Evolutionary conservation across 2,888 invertebrate genomes (phyloP), one percentile per base, ranked within the genome.

Genomic region (Antheraea yamamai): DNA sequence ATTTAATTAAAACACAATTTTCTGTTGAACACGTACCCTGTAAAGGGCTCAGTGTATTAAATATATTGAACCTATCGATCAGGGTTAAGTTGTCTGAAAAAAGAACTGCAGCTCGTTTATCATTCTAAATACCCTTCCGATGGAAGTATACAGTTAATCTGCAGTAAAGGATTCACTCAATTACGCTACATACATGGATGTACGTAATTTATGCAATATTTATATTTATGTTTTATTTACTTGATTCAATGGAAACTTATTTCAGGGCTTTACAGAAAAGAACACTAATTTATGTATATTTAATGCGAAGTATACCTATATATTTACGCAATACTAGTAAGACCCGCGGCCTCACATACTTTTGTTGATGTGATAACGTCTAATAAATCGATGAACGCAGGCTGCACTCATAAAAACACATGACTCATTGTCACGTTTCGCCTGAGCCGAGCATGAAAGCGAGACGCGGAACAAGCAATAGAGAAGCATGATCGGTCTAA

Each of bases 101-200:
- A 82, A 82, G 79, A 79, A 81, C 81, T 79, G 79, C 75, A 73
- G 66, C 74, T 81, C 83, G 80, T 86, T 85, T 81, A 87, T 86
- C 85, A 86, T 83, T 82, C 76, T 75, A 77, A 80, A 82, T 79
- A 81, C 80, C 79, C 81, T 39, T 70, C 70, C 73, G 30, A 76
- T 78, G 80, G 79, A 77, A 30, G 80, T 76, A 74, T 73, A 74
- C 80, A 78, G 81, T 76, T 77, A 77, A 81, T n/a, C 70, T 70
- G 18, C 39, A 8, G 70, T 35, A 70, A 39, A 39, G 39, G 39
- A 70, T 70, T 39, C 12, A 39, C 8, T 70, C 70, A 70, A n/a
- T 70, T 70, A 70, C 39, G 1, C 18, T 68, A 14, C n/a, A 47
- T 47, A 47, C n/a, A 23, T 64, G 10, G 1, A 58, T 20, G 7